Evolutionary conservation across 2,113 vertebrate species (phyloP), one percentile per base, ranked within the genome.

Genomic region (Neopipo cinnamomea): DNA sequence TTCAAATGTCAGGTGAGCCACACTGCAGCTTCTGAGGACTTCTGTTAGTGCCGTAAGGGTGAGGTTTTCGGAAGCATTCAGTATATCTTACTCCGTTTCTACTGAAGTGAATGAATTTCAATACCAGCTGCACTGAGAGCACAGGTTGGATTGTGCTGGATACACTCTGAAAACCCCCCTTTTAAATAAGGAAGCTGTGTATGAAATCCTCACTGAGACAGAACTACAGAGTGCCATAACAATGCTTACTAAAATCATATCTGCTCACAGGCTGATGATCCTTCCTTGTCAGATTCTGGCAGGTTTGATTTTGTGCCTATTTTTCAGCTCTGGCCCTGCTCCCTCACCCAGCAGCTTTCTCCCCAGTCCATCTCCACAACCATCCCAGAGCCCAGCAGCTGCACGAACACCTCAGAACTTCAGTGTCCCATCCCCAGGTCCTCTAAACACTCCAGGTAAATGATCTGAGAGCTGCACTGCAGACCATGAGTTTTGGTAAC

Each of bases 361-460:
- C 95, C 99, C 99, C 80, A 99, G 99, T 92, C 99, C 99, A 5
- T 99, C 99, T 63, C 99, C 99, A 11, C 99, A 99, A 49, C 99
- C 99, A 9, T 99, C 99, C 1, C 99, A 99, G 92, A 99, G 99
- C 85, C 99, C 99, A 2, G 98, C 98, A 77, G 98, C 97, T 18
- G 98, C 98, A 42, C 98, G 99, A 33, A 99, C 99, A 20, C 99
- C 99, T 12, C 99, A 99, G 97, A 99, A 98, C 97, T 99, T 99
- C 12, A 98, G 99, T 4, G 99, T 99, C 18, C 98, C 99, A 11
- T 99, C 99, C 10, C 99, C 99, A 2, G 99, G 99, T 59, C 98
- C 99, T 5, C 98, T 99, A 61, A 99, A 99, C 93, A 99, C 99
- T 30, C 99, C 99, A 97, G 99, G 99, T 99, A 97, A 98, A 71